phyloP scores from a whole-genome alignment of 2,113 vertebrate genomes.

The Protobothrops flavoviridis region DNA sequence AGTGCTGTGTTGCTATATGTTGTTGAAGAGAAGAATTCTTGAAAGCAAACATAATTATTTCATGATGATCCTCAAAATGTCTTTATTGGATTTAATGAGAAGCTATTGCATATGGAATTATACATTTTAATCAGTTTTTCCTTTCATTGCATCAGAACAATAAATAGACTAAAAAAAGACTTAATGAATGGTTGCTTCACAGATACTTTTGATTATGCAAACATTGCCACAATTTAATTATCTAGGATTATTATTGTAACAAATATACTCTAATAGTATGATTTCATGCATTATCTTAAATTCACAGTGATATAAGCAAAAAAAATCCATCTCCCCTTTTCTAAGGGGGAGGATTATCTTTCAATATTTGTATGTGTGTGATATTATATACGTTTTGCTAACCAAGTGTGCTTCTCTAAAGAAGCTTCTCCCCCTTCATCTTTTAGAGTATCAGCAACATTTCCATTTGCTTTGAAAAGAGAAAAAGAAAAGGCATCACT shows the following conservation, averaged over 20 bases:
- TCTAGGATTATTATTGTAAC: constrained; percentile 50
- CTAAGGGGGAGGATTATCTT: background rate
- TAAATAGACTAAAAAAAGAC: constrained; percentile 76
- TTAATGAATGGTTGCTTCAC: constrained; percentile 71
- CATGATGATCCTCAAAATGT: constrained; percentile 75
- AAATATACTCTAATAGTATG: constrained; percentile 28
- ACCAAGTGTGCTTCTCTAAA: constrained; percentile 13
- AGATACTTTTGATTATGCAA: constrained; percentile 68
- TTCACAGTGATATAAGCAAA: constrained; percentile 16
- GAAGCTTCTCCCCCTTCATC: background rate
- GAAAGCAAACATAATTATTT: constrained; percentile 83
- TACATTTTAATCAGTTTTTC: constrained; percentile 76
- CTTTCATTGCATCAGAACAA: constrained; percentile 78
- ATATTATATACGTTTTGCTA: background rate
- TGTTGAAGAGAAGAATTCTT: constrained; percentile 75
- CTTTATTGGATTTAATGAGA: constrained; percentile 76
- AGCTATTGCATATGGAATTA: constrained; percentile 69
- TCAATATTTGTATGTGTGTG: background rate
- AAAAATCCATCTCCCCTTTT: background rate
- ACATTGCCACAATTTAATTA: constrained; percentile 69
- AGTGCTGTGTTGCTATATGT: constrained; percentile 72
- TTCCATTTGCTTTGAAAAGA: background rate
- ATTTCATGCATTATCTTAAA: constrained; percentile 50
- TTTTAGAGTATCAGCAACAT: background rate
- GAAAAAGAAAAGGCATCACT: background rate